Evolutionary conservation across 2,888 invertebrate genomes (phyloP), one percentile per base, ranked within the genome.

Genomic region (Trichopria drosophilae): DNA sequence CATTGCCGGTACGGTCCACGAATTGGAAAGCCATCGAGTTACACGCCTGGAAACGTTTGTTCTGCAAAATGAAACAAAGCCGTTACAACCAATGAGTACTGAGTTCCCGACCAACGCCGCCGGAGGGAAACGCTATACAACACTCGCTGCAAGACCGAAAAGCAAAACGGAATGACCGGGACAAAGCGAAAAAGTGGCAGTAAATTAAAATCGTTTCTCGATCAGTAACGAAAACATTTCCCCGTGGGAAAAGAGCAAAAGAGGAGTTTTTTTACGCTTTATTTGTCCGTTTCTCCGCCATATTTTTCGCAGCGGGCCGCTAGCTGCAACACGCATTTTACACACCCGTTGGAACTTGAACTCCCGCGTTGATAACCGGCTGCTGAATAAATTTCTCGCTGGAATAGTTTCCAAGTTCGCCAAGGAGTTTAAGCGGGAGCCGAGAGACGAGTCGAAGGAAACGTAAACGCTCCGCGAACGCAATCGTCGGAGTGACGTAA

Each of bases 31-130:
- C 59, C 60, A 64, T 65, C n/a, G n/a, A n/a, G n/a, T n/a, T n/a
- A n/a, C n/a, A n/a, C n/a, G n/a, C n/a, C n/a, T n/a, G n/a, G n/a
- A n/a, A n/a, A n/a, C n/a, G n/a, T n/a, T n/a, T n/a, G n/a, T n/a
- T 67, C 64, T 65, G 69, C 69, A 69, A 69, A 69, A 67, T 69
- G 68, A 69, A 69, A 69, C 68, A 69, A 69, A 66, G 69, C 69
- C 67, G 66, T 68, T 67, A 67, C 69, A 69, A 69, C 69, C 67
- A 69, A 69, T 69, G 69, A 65, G 60, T 63, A 68, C 67, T 65
- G 64, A 60, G 55, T 59, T n/a, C n/a, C n/a, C n/a, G n/a, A n/a
- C 62, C 48, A 19, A 18, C 32, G 28, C 22, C 15, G 36, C 24
- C 34, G 24, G 37, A 47, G 40, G 39, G 41, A 49, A 34, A 47